phyloP scores from a whole-genome alignment of 2,888 invertebrate species.

The Trachelus iudaicus region DNA sequence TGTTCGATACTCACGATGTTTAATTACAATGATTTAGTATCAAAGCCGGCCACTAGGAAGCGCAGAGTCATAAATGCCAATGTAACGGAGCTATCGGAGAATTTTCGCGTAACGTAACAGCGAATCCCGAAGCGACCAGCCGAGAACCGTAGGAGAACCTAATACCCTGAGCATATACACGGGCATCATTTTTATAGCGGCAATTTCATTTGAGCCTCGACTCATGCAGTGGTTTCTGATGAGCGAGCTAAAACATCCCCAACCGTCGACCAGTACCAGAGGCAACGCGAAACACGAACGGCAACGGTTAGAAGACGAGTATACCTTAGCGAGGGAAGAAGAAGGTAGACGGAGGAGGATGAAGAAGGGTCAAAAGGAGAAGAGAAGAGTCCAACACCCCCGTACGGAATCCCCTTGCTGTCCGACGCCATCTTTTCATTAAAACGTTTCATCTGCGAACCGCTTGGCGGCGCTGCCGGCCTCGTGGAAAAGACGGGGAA shows the following conservation, averaged over 20 bases:
- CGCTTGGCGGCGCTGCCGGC: slow-evolving; percentile 48
- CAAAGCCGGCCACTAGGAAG: background rate
- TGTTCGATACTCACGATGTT: background rate
- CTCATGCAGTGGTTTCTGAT: slow-evolving; percentile 64
- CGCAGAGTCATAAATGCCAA: background rate
- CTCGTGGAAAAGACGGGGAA: slow-evolving; percentile 14
- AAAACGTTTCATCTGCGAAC: slow-evolving; percentile 57
- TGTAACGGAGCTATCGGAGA: background rate
- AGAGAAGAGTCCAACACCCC: background rate
- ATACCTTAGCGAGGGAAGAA: slow-evolving; percentile 22
- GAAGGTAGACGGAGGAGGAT: slow-evolving; percentile 18
- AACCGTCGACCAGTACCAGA: background rate
- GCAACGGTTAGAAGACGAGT: slow-evolving; percentile 26
- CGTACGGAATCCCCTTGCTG: background rate
- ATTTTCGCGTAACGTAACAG: background rate
- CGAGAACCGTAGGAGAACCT: slow-evolving; percentile 37
- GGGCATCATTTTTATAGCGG: slow-evolving; percentile 62
- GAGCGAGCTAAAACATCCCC: slow-evolving; percentile 40
- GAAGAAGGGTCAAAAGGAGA: background rate
- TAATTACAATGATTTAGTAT: background rate
- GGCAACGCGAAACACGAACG: slow-evolving; percentile 13
- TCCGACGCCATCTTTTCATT: slow-evolving; percentile 62
- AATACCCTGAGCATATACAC: slow-evolving; percentile 59
- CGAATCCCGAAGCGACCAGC: slow-evolving; percentile 37
- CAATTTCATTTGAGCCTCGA: slow-evolving; percentile 63